Conservation (phyloP, 1,140 invertebrate species). For the Alviniconcha marisindica region DNA sequence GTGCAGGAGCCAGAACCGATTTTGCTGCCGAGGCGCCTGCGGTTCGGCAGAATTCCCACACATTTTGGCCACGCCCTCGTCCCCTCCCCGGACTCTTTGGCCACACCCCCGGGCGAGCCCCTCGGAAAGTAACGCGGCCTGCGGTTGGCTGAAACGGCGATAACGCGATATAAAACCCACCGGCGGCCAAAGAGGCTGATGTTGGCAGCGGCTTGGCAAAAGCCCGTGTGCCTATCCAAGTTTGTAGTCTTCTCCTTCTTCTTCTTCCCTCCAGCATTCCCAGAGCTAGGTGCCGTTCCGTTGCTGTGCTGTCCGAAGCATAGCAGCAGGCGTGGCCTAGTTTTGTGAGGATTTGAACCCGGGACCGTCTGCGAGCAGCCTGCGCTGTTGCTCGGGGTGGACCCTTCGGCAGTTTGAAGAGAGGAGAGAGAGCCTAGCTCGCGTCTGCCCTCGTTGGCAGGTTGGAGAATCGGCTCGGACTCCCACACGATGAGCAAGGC, state of each 20-base stretch:
- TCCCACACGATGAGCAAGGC: not conserved
- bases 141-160: constrained; percentile 19
- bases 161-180: constrained; percentile 23
- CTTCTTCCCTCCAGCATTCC: not conserved
- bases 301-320: constrained; percentile 20
- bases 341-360: not conserved
- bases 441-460: not conserved
- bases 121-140: not conserved
- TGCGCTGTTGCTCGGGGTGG: not conserved
- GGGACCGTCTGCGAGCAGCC: not conserved
- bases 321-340: constrained; percentile 17
- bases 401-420: not conserved
- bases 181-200: not conserved
- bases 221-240: constrained; percentile 30
- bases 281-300: not conserved
- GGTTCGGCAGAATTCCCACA: not conserved
- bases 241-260: not conserved
- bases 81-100: not conserved
- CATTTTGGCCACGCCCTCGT: not conserved
- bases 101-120: not conserved
- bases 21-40: not conserved
- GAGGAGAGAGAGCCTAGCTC: not conserved
- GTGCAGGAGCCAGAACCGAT: not conserved
- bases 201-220: constrained; percentile 30
- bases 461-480: no score